A percentile compares a stretch with the other conserved stretches of the same genome.
phyloP scores from a whole-genome alignment of 2,113 vertebrate species.

The Myanophis thanlyinensis region DNA sequence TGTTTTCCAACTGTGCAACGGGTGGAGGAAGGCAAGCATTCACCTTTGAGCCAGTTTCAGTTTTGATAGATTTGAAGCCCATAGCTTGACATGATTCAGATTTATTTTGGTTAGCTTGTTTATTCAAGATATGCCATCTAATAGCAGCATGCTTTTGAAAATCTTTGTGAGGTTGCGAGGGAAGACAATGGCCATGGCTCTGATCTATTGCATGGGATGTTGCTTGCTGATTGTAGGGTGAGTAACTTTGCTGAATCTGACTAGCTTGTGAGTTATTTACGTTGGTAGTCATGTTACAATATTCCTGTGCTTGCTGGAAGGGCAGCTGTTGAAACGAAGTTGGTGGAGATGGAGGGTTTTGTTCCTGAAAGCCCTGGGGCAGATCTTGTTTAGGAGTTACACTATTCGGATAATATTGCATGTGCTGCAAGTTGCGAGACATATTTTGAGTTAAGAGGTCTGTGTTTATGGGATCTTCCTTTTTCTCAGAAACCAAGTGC shows the following conservation, averaged over 20 bases:
- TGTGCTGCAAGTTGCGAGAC: slow-evolving; percentile 65
- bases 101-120: slow-evolving; percentile 72
- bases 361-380: slow-evolving; percentile 71
- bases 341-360: slow-evolving; percentile 61
- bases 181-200: slow-evolving; percentile 50
- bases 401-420: slow-evolving; percentile 74
- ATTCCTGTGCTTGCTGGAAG: slow-evolving; percentile 66
- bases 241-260: slow-evolving; percentile 66
- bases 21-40: slow-evolving; percentile 66
- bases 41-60: slow-evolving; percentile 75
- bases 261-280: slow-evolving; percentile 38
- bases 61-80: slow-evolving; percentile 75
- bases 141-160: slow-evolving; percentile 86
- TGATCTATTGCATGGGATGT: slow-evolving; percentile 67
- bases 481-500: slow-evolving; percentile 63
- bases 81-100: slow-evolving; percentile 57
- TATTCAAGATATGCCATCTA: slow-evolving; percentile 87
- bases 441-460: slow-evolving; percentile 59
- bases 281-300: slow-evolving; percentile 55
- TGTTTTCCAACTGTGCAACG: slow-evolving; percentile 66
- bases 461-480: slow-evolving; percentile 35
- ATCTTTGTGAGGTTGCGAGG: slow-evolving; percentile 74
- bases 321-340: slow-evolving; percentile 46
- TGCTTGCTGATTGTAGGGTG: slow-evolving; percentile 68
- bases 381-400: slow-evolving; percentile 73